Evolutionary conservation across 2,797 vertebrate species (phyloP), one percentile per base, ranked within the genome.

Genomic region (Poecilia gillii): DNA sequence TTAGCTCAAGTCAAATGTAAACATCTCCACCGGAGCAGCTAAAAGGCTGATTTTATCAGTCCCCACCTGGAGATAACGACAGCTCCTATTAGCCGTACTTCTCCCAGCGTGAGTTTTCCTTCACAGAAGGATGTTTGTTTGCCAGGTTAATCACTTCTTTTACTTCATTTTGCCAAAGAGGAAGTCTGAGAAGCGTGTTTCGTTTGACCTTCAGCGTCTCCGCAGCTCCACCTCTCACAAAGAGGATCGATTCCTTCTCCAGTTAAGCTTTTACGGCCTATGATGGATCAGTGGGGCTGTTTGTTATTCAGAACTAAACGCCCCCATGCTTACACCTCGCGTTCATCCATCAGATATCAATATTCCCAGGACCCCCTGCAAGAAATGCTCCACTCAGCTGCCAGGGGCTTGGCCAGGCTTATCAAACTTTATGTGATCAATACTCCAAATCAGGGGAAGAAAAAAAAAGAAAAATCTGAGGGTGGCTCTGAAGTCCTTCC

Each of bases 341-440:
- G 55, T 81, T 83, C 89, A 81, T 87, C 85, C 81, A 77, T 66
- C 75, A 80, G 76, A 74, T 87, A 81, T 94, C 93, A 87, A 94
- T 94, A 93, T 95, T 95, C 92, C 89, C 93, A 94, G 92, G 93
- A 94, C 89, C 93, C 90, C 82, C 83, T 76, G 49, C 74, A 90
- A 85, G 82, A 82, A 86, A 51, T 83, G 66, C 53, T 73, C 75
- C 53, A 66, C 84, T 85, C 79, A 59, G 87, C 72, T 55, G 28
- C 68, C 72, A 55, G 8, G 45, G 76, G 45, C 76, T 74, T 4
- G 62, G 68, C 68, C 87, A 88, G 82, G 87, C 84, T 72, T 85
- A 88, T 81, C 59, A 83, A 81, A 51, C 83, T 93, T 83, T 91
- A 75, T 88, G 92, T 93, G 92, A 95, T 95, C 93, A 88, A 95